Evolutionary conservation across 2,113 vertebrate genomes (phyloP).

Genomic region (Lagopus muta): DNA sequence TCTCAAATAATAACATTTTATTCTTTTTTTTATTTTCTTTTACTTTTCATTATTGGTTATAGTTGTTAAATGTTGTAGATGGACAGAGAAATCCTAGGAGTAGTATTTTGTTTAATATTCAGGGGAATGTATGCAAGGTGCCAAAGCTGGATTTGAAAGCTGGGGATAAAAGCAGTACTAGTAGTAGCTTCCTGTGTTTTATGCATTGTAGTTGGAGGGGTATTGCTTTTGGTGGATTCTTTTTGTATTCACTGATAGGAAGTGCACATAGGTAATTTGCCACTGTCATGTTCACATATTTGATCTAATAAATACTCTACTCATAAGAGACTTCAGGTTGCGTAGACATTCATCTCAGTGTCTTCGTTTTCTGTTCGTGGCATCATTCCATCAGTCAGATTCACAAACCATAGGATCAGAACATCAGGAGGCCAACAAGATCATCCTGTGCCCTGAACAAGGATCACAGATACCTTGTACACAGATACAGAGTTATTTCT

Average conservation of each 20-base stretch:
- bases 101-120: background rate
- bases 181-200: background rate
- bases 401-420: background rate
- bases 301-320: background rate
- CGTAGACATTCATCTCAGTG: background rate
- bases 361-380: background rate
- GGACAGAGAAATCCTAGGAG: background rate
- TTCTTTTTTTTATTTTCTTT: background rate
- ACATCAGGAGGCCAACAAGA: background rate
- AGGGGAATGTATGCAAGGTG: background rate
- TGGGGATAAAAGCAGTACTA: background rate
- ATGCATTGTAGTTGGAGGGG: background rate
- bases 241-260: background rate
- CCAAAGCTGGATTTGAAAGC: background rate
- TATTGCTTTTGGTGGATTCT: background rate
- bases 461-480: background rate
- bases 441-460: background rate
- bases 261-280: background rate
- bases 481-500: background rate
- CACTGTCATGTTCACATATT: background rate
- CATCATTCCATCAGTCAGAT: background rate
- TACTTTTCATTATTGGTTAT: background rate
- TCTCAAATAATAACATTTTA: background rate
- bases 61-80: background rate
- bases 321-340: background rate